Base-by-base conservation (phyloP, 2,113 vertebrate species). In the Aphelocoma coerulescens region DNA sequence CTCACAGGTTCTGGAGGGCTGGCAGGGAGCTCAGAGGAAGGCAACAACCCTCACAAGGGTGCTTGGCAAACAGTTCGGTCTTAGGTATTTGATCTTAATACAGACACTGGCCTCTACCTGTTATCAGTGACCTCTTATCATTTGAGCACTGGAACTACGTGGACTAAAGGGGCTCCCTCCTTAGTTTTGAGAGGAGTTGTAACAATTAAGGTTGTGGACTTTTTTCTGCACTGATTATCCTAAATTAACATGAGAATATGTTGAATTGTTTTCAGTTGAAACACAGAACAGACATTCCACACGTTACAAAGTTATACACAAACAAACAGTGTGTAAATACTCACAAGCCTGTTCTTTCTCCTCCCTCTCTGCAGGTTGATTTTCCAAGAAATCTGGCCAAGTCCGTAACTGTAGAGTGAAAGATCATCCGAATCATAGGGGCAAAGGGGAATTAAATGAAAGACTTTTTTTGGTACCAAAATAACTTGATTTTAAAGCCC, bases 371-470 rank as follows among this genome's bases (percentile, higher is more conserved):
- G 49, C 97, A 99, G 99, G 99, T 99, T 97, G 99, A 99, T 98
- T 99, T 99, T 75, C 99, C 99, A 93, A 98, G 99, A 98, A 99
- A 99, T 97, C 98, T 99, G 98, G 99, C 99, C 97, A 99, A 99
- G 97, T 99, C 99, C 17, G 99, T 99, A 94, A 99, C 99, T 22
- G 99, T 99, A 58, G 99, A 99, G 97, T 99, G 98, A 99, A 77
- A 96, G 48, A 43, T 28, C 93, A 89, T 69, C 96, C 48, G 91
- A 95, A 75, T 95, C 55, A 74, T 88, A 88, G 85, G 93, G 88
- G 59, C 85, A 93, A 86, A 33, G 93, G 95, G 91, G 91, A 89
- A 74, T 93, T 83, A 80, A 96, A 91, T 78, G 96, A 93, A 93
- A 97, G 96, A 98, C 96, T 97, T 72, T 96, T 97, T 97, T 98